These are phyloP conservation scores for Stomorhina lunata DNA, from an alignment of 2,888 invertebrate species.

Conservation along the genomic window DNA sequence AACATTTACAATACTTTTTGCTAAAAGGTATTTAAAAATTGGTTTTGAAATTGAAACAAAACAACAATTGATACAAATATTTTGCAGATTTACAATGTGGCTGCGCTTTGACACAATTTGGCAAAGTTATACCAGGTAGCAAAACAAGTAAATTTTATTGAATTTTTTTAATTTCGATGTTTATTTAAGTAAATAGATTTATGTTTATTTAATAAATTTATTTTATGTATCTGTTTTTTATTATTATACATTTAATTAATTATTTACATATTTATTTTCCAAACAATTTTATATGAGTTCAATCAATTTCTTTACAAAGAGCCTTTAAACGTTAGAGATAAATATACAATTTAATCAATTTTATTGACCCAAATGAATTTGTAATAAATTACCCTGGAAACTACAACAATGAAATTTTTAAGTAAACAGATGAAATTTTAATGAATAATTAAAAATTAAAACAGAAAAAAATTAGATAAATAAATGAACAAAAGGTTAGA, in stretches of 20 bases:
- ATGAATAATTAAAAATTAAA: too few relatives aligned
- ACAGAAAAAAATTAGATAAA: too few relatives aligned
- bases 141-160: slow-evolving; percentile 45
- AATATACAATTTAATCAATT: background rate
- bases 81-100: slow-evolving; percentile 79
- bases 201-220: too few relatives aligned
- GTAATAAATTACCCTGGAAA: background rate
- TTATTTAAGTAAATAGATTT: too few relatives aligned
- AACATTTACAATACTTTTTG: background rate
- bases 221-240: too few relatives aligned
- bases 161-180: background rate
- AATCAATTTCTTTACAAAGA: background rate
- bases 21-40: background rate
- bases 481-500: too few relatives aligned
- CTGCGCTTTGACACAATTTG: slow-evolving; percentile 77
- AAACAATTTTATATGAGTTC: background rate
- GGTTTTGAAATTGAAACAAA: background rate
- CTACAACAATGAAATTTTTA: background rate
- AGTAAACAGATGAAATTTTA: too few relatives aligned
- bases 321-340: background rate
- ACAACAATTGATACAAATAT: slow-evolving; percentile 26
- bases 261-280: background rate
- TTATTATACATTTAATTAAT: background rate
- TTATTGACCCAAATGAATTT: background rate
- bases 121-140: slow-evolving; percentile 77